phyloP scores from a whole-genome alignment of 1,140 invertebrate genomes.

The Oreohelix idahoensis region DNA sequence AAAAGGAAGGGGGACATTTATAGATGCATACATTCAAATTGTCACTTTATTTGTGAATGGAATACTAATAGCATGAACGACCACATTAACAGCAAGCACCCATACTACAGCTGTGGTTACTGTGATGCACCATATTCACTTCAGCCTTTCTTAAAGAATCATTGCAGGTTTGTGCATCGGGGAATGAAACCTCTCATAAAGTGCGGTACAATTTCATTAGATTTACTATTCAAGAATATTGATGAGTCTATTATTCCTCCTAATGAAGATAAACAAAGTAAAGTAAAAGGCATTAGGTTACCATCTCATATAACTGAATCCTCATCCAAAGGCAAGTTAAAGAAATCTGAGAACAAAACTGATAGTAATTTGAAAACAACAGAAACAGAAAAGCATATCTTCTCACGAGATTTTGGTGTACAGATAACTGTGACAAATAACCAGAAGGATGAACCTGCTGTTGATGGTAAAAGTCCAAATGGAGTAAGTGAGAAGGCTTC shows the following conservation, averaged over 20 bases:
- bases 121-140: background rate
- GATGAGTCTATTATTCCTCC: background rate
- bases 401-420: background rate
- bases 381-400: background rate
- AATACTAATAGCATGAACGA: background rate
- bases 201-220: background rate
- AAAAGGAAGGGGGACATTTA: background rate
- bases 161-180: constrained; percentile 13
- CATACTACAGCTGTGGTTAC: constrained; percentile 19
- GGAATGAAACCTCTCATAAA: background rate
- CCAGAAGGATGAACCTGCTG: background rate
- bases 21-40: background rate
- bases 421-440: background rate
- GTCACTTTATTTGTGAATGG: background rate
- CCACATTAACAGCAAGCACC: background rate
- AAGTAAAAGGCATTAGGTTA: background rate
- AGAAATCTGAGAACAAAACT: background rate
- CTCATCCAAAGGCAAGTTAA: background rate
- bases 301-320: background rate
- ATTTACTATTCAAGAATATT: background rate
- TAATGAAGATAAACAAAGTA: background rate
- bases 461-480: background rate
- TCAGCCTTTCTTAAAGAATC: background rate
- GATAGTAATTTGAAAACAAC: background rate
- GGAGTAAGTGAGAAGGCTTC: background rate